Base-by-base conservation (phyloP, 2,888 invertebrate species). In the Neria commutata region DNA sequence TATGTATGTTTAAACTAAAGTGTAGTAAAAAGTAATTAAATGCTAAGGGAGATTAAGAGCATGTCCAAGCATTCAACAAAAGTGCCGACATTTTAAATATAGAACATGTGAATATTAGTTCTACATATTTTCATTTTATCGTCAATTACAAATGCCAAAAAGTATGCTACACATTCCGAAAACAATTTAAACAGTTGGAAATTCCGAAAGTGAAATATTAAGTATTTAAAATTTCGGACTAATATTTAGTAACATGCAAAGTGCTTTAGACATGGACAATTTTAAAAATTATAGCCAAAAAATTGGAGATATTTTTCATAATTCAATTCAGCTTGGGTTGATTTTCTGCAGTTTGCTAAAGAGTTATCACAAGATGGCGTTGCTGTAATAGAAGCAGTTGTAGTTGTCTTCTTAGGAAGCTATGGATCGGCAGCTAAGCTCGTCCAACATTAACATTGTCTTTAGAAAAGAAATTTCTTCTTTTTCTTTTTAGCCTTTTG, bases 401-500 rank as follows among this genome's bases (percentile, higher is more conserved):
- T 23, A 21, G 29, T 48, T 1, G 14, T 49, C 19, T 14, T n/a
- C 16, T 17, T 25, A n/a, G 42, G 23, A 14, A 29, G 3, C 17
- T 11, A 21, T 14, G 40, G 33, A 33, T 16, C 2, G 16, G 37
- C 16, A 4, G 26, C 24, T 26, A 3, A 23, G 24, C 14, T 33
- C 10, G 14, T 14, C 17, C 46, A 21, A 17, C 46, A 21, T 17
- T 46, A 8, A 2, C 19, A 21, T 19, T n/a, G 23, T 14, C 25
- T 63, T 63, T 70, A 76, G 61, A 76, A 75, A 48, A 80, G 70
- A 59, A 79, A 73, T 65, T 79, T 76, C 56, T 73, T 75, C 67
- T 78, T 80, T 60, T 78, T 77, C 69, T 77, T 79, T 51, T 76
- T 77, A 19, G 67, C 56, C 65, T 77, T 78, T 57, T 72, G 74